Conservation (phyloP, 2,888 invertebrate genomes). For the Tuberolachnus salignus region DNA sequence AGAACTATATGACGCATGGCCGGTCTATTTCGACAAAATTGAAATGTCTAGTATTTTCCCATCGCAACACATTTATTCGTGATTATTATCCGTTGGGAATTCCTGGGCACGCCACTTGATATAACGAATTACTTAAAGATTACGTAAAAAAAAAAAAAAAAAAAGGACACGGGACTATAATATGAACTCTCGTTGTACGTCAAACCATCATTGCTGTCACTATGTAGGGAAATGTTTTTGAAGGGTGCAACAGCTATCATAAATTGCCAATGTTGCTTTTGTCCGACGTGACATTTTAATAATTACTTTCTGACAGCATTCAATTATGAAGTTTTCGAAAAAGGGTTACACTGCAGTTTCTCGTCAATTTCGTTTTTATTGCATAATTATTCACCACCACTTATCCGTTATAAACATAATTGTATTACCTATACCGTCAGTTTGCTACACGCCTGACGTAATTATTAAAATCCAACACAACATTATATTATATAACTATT, state of each 20-base stretch:
- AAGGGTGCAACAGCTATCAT: neutral
- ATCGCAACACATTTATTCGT: too few species aligned
- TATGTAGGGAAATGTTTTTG: neutral
- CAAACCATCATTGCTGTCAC: conserved; percentile 18
- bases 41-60: too few species aligned
- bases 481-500: neutral
- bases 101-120: too few species aligned
- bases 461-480: conserved; percentile 9
- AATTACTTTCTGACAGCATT: conserved; percentile 37
- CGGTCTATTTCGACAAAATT: too few species aligned
- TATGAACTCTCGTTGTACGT: neutral
- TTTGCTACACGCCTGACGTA: neutral
- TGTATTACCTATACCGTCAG: neutral
- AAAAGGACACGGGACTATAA: too few species aligned
- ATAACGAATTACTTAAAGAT: too few species aligned
- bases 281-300: conserved; percentile 28
- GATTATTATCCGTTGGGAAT: too few species aligned
- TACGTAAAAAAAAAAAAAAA: too few species aligned
- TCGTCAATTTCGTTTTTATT: conserved; percentile 16
- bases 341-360: conserved; percentile 13
- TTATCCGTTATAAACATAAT: conserved; percentile 9
- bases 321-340: conserved; percentile 40
- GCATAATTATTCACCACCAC: conserved; percentile 34
- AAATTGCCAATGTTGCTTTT: conserved; percentile 46
- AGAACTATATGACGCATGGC: too few species aligned